Evolutionary conservation across 2,113 vertebrate genomes (phyloP), one percentile per base, ranked within the genome.

Genomic region (Lepus europaeus): DNA sequence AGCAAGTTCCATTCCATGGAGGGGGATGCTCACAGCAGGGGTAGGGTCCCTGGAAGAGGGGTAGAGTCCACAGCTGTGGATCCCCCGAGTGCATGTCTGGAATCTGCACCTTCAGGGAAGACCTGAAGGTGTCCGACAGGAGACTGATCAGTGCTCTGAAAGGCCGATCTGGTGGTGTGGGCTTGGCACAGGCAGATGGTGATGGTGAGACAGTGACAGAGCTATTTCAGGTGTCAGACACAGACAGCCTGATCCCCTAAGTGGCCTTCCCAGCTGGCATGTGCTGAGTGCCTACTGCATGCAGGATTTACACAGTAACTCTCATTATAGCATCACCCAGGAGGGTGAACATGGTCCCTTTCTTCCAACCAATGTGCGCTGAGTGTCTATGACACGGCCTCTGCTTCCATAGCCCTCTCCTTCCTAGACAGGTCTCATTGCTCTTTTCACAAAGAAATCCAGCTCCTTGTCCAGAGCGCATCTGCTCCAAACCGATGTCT

Each of bases 151-250:
- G 4, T 16, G 27, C 45, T 78, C 63, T 51, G 68, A 81, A 88
- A 51, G 70, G 0, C 33, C 14, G 20, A 13, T 3, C 36, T 51
- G 5, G 17, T 33, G 31, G 36, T 1, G 2, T 90, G 61, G 63
- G 73, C 6, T 27, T 9, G 56, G 27, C 69, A 14, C 2, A 0
- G 23, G 10, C 19, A 64, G n/a, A 14, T 1, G 2, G n/a, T 16
- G 16, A 49, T 2, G 9, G 6, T 33, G 11, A 11, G 49, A 22
- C 11, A 33, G 9, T 1, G 12, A 3, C n/a, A 3, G 39, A 45
- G 36, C 51, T 33, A 51, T 36, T 17, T 29, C 0, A 8, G 36
- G 68, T 51, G 61, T 49, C 23, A 59, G 53, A 29, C 1, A 0
- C 11, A 66, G 31, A 25, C 39, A 77, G 2, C 4, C 51, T 45